Evolutionary conservation across 2,797 vertebrate species (phyloP).

Genomic region (Halcyon chelicuti): DNA sequence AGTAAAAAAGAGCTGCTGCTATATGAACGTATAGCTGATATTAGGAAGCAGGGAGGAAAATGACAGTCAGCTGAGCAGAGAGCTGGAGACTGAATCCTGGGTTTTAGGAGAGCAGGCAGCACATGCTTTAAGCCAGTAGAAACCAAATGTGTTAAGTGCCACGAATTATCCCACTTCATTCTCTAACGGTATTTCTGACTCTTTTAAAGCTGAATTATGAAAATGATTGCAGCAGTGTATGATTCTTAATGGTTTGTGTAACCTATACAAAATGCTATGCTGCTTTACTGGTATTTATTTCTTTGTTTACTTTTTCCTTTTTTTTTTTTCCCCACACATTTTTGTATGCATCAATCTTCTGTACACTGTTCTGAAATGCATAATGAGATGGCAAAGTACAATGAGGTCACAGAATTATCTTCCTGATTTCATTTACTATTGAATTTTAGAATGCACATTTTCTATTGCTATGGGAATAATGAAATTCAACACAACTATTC

Average conservation of each 20-base stretch:
- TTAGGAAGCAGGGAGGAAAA: background rate
- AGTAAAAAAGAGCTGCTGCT: background rate
- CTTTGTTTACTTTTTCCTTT: background rate
- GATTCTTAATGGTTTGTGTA: background rate
- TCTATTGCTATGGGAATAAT: background rate
- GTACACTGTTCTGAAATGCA: background rate
- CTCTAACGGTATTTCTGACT: background rate
- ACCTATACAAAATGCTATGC: background rate
- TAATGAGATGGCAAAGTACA: background rate
- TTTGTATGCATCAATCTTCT: background rate
- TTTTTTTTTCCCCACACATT: background rate
- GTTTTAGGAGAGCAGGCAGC: background rate
- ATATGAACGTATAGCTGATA: background rate
- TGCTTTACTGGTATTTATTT: background rate
- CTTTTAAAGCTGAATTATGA: background rate
- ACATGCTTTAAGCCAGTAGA: background rate
- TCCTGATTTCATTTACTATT: background rate
- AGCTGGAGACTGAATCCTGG: background rate
- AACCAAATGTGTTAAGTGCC: background rate
- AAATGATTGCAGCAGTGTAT: background rate
- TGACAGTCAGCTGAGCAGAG: background rate
- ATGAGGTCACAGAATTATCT: constrained; percentile 15
- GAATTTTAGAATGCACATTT: constrained; percentile 16
- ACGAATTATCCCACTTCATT: background rate
- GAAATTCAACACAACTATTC: background rate